Percentiles rank a stretch among this genome's conserved stretches.
Evolutionary conservation across 2,888 invertebrate species (phyloP).

Genomic region (Hydropsyche betteni): DNA sequence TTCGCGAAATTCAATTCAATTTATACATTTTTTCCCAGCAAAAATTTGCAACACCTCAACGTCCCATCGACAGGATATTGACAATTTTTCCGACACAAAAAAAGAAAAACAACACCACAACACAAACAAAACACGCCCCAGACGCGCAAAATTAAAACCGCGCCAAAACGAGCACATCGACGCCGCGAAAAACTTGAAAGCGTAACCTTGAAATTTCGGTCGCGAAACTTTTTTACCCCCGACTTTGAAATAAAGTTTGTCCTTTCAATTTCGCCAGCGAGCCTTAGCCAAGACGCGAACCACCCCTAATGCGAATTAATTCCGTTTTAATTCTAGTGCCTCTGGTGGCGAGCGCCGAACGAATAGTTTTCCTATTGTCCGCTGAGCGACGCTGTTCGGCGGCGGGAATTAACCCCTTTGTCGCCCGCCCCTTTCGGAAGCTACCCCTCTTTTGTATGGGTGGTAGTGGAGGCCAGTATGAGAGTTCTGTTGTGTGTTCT

Average conservation of each 20-base stretch:
- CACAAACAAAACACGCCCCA: background rate
- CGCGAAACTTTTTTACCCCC: constrained; percentile 12
- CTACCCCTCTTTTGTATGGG: background rate
- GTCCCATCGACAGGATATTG: constrained; percentile 41
- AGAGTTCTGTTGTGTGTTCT: background rate
- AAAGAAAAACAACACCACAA: background rate
- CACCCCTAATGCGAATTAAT: constrained; percentile 14
- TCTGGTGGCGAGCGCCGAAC: constrained; percentile 39
- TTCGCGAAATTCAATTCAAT: constrained; percentile 28
- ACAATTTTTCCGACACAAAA: background rate
- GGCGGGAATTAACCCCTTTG: no score
- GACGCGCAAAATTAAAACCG: background rate
- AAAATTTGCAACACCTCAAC: background rate
- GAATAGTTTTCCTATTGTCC: constrained; percentile 47
- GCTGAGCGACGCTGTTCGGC: constrained; percentile 42
- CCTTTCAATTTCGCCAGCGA: constrained; percentile 18
- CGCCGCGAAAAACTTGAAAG: constrained; percentile 20
- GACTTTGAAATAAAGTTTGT: constrained; percentile 32
- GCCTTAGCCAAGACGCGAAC: constrained; percentile 30
- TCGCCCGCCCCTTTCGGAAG: no score
- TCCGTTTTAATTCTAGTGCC: constrained; percentile 32
- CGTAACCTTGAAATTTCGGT: constrained; percentile 13
- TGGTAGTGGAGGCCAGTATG: background rate
- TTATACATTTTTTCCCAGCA: constrained; percentile 30
- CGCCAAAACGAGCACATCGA: background rate